Conservation (phyloP, 2,113 vertebrate genomes). For the Rhinopomastus cyanomelas region DNA sequence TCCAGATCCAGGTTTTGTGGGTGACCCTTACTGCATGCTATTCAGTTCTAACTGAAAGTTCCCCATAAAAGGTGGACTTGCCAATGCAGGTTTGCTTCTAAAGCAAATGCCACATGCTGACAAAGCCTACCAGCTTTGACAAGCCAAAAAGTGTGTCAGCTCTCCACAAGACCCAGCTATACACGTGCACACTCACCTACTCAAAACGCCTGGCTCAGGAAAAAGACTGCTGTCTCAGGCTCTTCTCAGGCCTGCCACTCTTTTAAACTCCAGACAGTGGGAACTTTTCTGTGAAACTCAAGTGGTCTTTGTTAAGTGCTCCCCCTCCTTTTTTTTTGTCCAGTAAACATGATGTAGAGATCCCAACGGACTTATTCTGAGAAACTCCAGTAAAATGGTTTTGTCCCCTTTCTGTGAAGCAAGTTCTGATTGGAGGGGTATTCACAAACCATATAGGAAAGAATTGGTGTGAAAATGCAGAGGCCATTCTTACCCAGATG, state of each 20-base stretch:
- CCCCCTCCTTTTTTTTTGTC: slow-evolving; percentile 12
- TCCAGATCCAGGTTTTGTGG: not conserved
- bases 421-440: slow-evolving; percentile 77
- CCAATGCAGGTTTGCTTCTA: not conserved
- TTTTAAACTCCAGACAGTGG: slow-evolving; percentile 75
- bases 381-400: slow-evolving; percentile 77
- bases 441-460: slow-evolving; percentile 77
- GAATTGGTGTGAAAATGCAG: slow-evolving; percentile 79
- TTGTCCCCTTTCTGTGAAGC: slow-evolving; percentile 70
- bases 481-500: slow-evolving; percentile 77
- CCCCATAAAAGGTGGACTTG: not conserved
- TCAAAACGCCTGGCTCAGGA: slow-evolving; percentile 60
- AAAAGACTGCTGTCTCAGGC: slow-evolving; percentile 52
- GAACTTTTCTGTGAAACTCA: slow-evolving; percentile 74
- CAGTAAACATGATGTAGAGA: slow-evolving; percentile 76
- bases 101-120: not conserved
- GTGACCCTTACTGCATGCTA: not conserved
- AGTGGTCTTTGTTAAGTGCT: slow-evolving; percentile 73
- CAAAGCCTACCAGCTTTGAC: not conserved
- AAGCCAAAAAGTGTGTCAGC: slow-evolving; percentile 8
- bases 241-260: slow-evolving; percentile 76
- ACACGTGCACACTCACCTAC: not conserved
- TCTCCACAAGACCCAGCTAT: not conserved
- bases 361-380: slow-evolving; percentile 75
- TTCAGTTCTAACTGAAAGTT: not conserved